Evolutionary conservation across 2,888 invertebrate species (phyloP).

Genomic region (Emmelina monodactyla): DNA sequence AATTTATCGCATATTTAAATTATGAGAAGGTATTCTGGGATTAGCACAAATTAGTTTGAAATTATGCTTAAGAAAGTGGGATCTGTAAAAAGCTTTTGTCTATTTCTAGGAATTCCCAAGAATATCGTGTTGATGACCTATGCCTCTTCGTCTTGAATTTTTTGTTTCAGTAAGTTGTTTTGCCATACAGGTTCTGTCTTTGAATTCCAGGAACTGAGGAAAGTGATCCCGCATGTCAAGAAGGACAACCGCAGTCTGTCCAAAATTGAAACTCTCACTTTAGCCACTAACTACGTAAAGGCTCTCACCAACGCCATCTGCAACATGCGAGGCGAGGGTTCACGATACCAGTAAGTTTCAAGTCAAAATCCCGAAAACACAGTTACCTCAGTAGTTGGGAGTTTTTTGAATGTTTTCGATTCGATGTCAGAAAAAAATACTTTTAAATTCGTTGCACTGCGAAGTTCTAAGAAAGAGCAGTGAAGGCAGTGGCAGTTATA

Average conservation of each 20-base stretch:
- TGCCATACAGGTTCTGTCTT: too few species aligned
- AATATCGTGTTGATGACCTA: too few species aligned
- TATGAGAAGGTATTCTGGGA: neutral
- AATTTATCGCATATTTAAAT: neutral
- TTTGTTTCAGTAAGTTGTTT: too few species aligned
- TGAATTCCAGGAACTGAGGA: conserved; percentile 78
- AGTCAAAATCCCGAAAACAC: too few species aligned
- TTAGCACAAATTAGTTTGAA: neutral
- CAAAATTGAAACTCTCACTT: conserved; percentile 86
- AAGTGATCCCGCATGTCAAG: conserved; percentile 87
- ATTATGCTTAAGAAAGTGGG: neutral
- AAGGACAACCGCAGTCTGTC: conserved; percentile 84
- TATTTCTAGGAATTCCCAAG: too few species aligned
- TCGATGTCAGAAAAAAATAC: too few species aligned
- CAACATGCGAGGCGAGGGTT: conserved; percentile 74
- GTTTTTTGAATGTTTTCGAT: too few species aligned
- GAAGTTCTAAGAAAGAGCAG: too few species aligned
- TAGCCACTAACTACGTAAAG: conserved; percentile 91
- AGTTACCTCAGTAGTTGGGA: too few species aligned
- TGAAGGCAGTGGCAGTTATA: too few species aligned
- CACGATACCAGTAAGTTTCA: conserved; percentile 55
- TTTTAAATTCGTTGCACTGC: too few species aligned
- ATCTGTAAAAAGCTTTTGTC: neutral
- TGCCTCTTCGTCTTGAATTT: too few species aligned
- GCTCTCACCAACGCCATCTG: conserved; percentile 87